Evolutionary conservation across 2,113 vertebrate genomes (phyloP), one percentile per base, ranked within the genome.

Genomic region (Petaurus breviceps): DNA sequence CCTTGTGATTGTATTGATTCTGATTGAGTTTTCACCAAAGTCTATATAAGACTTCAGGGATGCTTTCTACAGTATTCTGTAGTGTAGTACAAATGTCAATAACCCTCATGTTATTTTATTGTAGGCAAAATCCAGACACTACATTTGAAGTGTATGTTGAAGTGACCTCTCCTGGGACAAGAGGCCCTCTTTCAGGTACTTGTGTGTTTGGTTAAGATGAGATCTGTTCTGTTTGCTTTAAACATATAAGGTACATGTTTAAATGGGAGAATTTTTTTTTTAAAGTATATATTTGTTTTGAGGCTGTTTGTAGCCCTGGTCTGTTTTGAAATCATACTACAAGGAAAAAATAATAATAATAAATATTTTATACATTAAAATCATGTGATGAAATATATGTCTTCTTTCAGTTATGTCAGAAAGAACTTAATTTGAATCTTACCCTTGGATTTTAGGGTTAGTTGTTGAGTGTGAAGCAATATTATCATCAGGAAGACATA

Each of bases 101-200:
- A 93, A 97, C 77, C 93, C 96, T 0, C 24, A 25, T 97, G 1
- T 96, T 94, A 93, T 84, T 96, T 19, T 93, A 91, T 99, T 99
- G 46, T 98, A 99, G 99, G 98, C 99, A 99, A 98, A 99, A 99
- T 96, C 99, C 99, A 2, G 99, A 99, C 98, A 99, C 99, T n/a
- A 99, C 99, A 1, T 99, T 99, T 98, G 99, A 99, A 98, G 99
- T 99, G 25, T 99, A 99, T 93, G 98, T 99, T 93, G 99, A 99
- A 98, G 99, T 99, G 31, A 98, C 97, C n/a, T 99, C 98, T 95
- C 99, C 99, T 92, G 99, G 98, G 98, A 96, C 98, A 94, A 97
- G 98, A 92, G 98, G 98, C 96, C 91, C 98, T 96, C 99, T 99
- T 99, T 98, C 99, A 99, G 99, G 99, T 99, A 99, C 89, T 90